phyloP scores from a whole-genome alignment of 2,113 vertebrate species.

The Centropus bengalensis region DNA sequence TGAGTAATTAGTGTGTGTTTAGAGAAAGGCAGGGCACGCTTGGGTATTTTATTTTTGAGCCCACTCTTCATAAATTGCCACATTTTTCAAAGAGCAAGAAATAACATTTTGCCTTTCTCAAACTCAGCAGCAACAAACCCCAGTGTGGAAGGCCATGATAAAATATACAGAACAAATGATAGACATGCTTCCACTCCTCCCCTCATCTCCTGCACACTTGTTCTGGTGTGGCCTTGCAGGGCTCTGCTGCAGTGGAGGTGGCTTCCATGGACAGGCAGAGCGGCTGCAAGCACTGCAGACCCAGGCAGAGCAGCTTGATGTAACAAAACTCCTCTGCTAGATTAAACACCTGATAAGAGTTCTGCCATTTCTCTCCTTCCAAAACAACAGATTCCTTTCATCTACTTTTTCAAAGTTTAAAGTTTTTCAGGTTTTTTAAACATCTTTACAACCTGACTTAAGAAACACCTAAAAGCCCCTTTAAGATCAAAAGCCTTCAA shows the following conservation, averaged over 20 bases:
- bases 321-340: neutral
- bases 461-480: neutral
- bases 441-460: neutral
- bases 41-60: neutral
- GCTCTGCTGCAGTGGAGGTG: neutral
- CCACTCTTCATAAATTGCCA: neutral
- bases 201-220: fast-evolving
- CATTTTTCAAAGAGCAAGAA: neutral
- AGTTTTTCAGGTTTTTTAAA: neutral
- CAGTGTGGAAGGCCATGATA: fast-evolving
- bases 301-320: neutral
- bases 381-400: neutral
- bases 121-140: neutral
- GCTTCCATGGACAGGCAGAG: neutral
- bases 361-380: neutral
- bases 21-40: neutral
- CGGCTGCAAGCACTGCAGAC: neutral
- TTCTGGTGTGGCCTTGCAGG: fast-evolving
- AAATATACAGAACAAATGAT: fast-evolving
- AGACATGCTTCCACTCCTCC: fast-evolving
- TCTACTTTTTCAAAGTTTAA: neutral
- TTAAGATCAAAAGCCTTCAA: neutral
- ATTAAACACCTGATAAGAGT: neutral
- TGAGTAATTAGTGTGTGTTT: neutral
- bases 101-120: fast-evolving